Conservation (phyloP, 2,888 invertebrate species). For the Selenia dentaria region DNA sequence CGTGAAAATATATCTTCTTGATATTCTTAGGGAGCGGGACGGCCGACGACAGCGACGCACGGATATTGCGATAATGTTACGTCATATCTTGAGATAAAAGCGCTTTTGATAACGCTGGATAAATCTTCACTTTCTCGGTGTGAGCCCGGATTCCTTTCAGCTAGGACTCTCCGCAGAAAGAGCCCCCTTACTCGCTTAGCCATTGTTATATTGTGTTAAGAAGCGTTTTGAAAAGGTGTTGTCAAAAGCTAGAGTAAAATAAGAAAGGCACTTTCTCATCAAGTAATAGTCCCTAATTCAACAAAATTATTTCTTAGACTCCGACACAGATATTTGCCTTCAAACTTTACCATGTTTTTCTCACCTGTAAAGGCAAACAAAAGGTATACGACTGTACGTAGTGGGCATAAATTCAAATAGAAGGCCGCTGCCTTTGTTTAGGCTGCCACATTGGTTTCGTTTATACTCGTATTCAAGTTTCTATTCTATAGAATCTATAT, state of each 20-base stretch:
- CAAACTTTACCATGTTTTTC: constrained; percentile 9
- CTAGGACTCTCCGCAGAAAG: constrained; percentile 4
- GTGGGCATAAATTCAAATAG: constrained; percentile 20
- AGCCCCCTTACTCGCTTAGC: constrained; percentile 12
- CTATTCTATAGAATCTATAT: constrained; percentile 35
- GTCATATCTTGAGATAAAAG: constrained; percentile 73
- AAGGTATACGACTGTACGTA: constrained; percentile 7
- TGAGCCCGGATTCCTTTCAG: constrained; percentile 35
- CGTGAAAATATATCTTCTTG: constrained; percentile 82
- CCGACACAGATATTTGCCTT: constrained; percentile 9
- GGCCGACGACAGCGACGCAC: constrained; percentile 61
- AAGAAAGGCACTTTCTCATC: constrained; percentile 3
- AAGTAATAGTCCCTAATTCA: background rate
- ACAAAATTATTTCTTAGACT: constrained; percentile 25
- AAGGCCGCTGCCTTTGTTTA: constrained; percentile 32
- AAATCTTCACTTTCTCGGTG: constrained; percentile 62
- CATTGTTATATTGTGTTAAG: background rate
- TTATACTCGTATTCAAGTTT: constrained; percentile 36
- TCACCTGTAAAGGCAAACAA: constrained; percentile 13
- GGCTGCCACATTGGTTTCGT: constrained; percentile 28
- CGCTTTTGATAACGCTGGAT: constrained; percentile 68
- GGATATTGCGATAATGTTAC: constrained; percentile 79
- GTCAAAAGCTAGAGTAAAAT: background rate
- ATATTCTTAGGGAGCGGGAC: constrained; percentile 75
- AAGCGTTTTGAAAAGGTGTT: background rate